Evolutionary conservation across 2,113 vertebrate genomes (phyloP), one percentile per base, ranked within the genome.

Genomic region (Vulpes lagopus): DNA sequence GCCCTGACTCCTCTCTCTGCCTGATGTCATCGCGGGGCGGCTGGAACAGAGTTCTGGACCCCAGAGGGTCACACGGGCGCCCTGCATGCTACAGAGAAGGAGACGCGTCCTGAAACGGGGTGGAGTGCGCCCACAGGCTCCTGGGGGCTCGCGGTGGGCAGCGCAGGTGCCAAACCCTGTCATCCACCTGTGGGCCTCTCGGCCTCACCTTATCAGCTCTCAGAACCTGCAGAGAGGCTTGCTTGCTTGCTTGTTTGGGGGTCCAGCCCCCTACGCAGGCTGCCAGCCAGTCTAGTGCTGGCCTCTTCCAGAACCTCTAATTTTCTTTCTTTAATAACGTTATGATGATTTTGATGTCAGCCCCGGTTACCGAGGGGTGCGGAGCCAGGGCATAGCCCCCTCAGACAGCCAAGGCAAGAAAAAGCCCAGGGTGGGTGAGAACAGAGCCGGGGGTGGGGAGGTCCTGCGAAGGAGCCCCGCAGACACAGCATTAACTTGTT

Each of bases 401-500:
- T 43, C 30, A 23, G 62, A 11, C 62, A 65, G 57, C 35, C 57
- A 5, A 67, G 84, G 32, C 8, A 11, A 82, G 57, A 32, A 53
- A 51, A 74, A 71, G 49, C 60, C 3, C 20, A n/a, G 8, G 10
- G 57, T n/a, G 32, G 89, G 51, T 22, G 53, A 57, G 25, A 73
- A 32, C 35, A 11, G 32, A 32, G 35, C 2, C 10, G 19, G 38
- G 49, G 22, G 4, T 23, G n/a, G n/a, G 55, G 49, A 69, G 82
- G 74, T 4, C 32, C 51, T 23, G 11, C 5, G 3, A 12, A 60
- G 79, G 35, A 92, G 89, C 82, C 95, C 87, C 2, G 2, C 65
- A 51, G 94, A 92, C 76, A 69, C 71, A 69, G 71, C 95, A 93
- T 95, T 97, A 93, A 84, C 96, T 97, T 97, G 95, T 97, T 97